Evolutionary conservation across 2,113 vertebrate species (phyloP).

Genomic region (Tetraodon nigroviridis): DNA sequence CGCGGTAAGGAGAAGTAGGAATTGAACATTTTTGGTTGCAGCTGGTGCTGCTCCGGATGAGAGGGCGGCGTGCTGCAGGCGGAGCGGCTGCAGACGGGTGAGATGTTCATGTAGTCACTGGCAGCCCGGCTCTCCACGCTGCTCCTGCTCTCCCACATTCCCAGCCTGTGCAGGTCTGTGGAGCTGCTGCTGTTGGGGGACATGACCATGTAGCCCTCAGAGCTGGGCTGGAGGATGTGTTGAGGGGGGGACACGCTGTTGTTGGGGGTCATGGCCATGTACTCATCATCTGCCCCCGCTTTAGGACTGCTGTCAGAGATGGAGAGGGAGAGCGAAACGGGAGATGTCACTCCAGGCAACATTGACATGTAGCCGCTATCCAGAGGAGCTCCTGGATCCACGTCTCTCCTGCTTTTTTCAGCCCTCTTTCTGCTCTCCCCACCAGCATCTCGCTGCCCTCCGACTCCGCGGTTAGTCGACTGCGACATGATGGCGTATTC

Average conservation of each 20-base stretch:
- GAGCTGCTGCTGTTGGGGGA: slow-evolving; percentile 76
- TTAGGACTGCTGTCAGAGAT: slow-evolving; percentile 54
- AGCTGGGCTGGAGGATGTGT: slow-evolving; percentile 64
- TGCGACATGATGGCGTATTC: slow-evolving; percentile 69
- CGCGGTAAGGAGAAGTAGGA: slow-evolving; percentile 74
- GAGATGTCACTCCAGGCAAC: slow-evolving; percentile 74
- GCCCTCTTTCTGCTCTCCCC: slow-evolving; percentile 53
- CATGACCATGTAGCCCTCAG: slow-evolving; percentile 80
- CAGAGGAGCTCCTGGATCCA: slow-evolving; percentile 23
- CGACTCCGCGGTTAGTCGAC: slow-evolving; percentile 46
- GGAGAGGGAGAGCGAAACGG: slow-evolving; percentile 67
- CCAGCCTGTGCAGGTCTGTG: slow-evolving; percentile 67
- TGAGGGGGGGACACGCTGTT: slow-evolving; percentile 75
- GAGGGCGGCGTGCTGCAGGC: slow-evolving; percentile 70
- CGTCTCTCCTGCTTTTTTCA: slow-evolving; percentile 50
- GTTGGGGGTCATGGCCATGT: slow-evolving; percentile 77
- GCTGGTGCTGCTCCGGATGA: slow-evolving; percentile 69
- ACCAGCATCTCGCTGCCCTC: slow-evolving; percentile 38
- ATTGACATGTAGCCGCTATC: slow-evolving; percentile 78
- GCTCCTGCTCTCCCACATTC: slow-evolving; percentile 66
- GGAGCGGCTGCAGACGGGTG: slow-evolving; percentile 71
- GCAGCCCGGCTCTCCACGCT: slow-evolving; percentile 64
- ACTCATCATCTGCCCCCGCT: slow-evolving; percentile 69
- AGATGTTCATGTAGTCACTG: slow-evolving; percentile 82
- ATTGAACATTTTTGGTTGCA: slow-evolving; percentile 74